These are phyloP conservation scores for Euglossa dilemma DNA, from an alignment of 1,140 invertebrate species.

Conservation along the genomic window DNA sequence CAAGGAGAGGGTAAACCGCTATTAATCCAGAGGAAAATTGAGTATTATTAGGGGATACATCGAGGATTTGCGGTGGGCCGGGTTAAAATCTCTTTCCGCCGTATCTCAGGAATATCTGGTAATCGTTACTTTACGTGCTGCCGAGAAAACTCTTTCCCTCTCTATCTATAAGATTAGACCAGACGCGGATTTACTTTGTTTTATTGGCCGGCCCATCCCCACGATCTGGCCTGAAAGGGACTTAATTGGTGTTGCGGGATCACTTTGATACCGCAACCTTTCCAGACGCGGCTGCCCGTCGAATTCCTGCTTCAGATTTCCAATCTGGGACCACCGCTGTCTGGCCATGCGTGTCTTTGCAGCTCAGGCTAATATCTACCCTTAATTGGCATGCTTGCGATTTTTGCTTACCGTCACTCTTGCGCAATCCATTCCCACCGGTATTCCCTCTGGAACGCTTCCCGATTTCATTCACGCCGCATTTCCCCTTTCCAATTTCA, in stretches of 20 bases:
- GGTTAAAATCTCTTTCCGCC: constrained; percentile 79
- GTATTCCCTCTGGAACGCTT: neutral
- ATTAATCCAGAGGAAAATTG: constrained; percentile 83
- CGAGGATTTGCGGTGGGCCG: constrained; percentile 78
- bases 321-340: constrained; percentile 36
- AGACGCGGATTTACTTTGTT: constrained; percentile 77
- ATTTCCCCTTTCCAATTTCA: too few species aligned
- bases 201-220: constrained; percentile 72
- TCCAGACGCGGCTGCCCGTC: constrained; percentile 46
- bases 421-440: neutral
- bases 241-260: constrained; percentile 76
- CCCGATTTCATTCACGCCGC: too few species aligned
- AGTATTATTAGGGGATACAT: constrained; percentile 81
- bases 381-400: constrained; percentile 20
- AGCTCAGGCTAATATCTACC: neutral
- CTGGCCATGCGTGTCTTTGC: neutral
- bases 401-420: neutral
- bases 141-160: constrained; percentile 53
- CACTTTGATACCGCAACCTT: constrained; percentile 59
- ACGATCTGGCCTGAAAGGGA: constrained; percentile 69
- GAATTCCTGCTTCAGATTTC: constrained; percentile 57
- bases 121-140: constrained; percentile 67
- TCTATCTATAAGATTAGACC: constrained; percentile 76
- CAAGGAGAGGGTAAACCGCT: constrained; percentile 77
- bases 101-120: constrained; percentile 78